A percentile compares a stretch with the other conserved stretches of the same genome.
Evolutionary conservation across 1,140 invertebrate genomes (phyloP).

Genomic region (Coptotermes formosanus): DNA sequence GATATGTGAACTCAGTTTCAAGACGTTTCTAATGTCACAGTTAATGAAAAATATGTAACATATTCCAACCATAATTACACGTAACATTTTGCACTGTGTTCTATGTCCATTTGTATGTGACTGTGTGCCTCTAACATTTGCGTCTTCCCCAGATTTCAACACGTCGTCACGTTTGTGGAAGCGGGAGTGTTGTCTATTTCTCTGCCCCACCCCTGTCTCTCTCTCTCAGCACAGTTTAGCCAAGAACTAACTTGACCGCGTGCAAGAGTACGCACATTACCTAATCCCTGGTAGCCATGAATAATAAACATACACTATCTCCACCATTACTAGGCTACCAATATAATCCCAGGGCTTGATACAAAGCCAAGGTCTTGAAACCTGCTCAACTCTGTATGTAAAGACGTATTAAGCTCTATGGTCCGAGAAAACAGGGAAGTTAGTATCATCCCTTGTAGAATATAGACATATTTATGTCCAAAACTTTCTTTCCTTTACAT

Average conservation of each 20-base stretch:
- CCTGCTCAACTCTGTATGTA: not conserved
- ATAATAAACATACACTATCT: not conserved
- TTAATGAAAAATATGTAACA: too few relatives aligned
- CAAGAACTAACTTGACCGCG: not conserved
- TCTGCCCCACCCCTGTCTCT: too few relatives aligned
- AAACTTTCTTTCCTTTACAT: not conserved
- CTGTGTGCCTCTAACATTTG: not conserved
- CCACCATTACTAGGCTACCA: not conserved
- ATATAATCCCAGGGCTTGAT: not conserved
- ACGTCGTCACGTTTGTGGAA: not conserved
- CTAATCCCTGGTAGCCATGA: not conserved
- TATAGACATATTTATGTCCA: too few relatives aligned
- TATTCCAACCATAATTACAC: too few relatives aligned
- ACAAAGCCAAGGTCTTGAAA: not conserved
- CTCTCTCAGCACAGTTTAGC: not conserved
- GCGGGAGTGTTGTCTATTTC: not conserved
- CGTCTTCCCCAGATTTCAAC: not conserved
- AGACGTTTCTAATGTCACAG: too few relatives aligned
- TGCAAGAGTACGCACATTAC: not conserved
- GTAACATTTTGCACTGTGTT: too few relatives aligned
- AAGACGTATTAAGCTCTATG: not conserved
- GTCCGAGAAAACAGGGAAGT: not conserved
- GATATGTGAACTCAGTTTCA: too few relatives aligned
- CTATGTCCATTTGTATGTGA: not conserved
- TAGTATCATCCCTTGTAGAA: too few relatives aligned